Evolutionary conservation across 2,888 invertebrate species (phyloP), one percentile per base, ranked within the genome.

Genomic region (Ormia ochracea): DNA sequence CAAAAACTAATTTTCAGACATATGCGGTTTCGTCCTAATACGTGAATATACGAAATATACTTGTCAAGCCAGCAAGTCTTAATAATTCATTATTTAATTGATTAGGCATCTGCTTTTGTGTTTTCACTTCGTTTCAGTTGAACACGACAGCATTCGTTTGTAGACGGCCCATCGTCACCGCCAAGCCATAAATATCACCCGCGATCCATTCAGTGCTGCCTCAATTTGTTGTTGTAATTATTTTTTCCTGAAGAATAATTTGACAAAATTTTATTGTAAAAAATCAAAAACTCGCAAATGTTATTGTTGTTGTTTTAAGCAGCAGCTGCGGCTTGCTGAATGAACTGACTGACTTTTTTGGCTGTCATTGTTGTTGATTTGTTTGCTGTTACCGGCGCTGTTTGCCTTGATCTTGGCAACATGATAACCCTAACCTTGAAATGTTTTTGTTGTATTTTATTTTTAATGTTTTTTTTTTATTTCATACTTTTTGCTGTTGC

Each of bases 391-490:
- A 58, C 75, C 78, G 65, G 66, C 82, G 72, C 81, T 73, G 81
- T 72, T 82, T 78, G 83, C 87, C 87, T 87, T 87, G 87, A 87
- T 87, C 87, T 87, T 87, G 87, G 84, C 86, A 87, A 87, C 84
- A 84, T 87, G 87, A 87, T 87, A 87, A 87, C 87, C 86, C 85
- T 85, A 87, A 87, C 87, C 87, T 80, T 82, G 70, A 75, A 75
- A 70, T 68, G 48, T 72, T 66, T 72, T 80, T 81, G 70, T 82
- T 79, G 82, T 84, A 82, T 83, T 83, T 83, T 78, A 74, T 74
- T 63, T 78, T 68, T 50, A 48, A 61, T 48, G 56, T 9, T 75
- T 76, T 63, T 63, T 63, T 48, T 61, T 63, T 54, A n/a, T n/a
- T n/a, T n/a, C n/a, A n/a, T 43, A 17, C 63, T 26, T 48, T 45